These are phyloP conservation scores for Xanthia icteritia DNA, from an alignment of 2,888 invertebrate species.

Conservation along the genomic window DNA sequence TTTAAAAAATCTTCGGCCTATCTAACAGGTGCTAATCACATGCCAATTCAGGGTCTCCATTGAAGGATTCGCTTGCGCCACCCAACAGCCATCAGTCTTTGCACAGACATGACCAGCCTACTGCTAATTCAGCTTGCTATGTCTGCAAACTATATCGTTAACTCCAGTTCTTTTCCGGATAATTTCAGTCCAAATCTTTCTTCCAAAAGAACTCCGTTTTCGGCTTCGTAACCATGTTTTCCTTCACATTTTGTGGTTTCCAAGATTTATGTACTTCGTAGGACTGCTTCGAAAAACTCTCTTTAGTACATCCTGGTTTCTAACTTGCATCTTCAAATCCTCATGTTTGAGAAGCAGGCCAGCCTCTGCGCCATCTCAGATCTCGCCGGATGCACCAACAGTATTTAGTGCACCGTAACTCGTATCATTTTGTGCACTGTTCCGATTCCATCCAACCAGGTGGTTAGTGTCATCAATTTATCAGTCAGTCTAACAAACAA, in stretches of 20 bases:
- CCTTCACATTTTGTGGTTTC: too few relatives aligned
- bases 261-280: too few relatives aligned
- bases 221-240: too few relatives aligned
- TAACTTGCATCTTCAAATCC: background rate
- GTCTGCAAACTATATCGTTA: background rate
- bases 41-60: background rate
- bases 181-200: background rate
- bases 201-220: background rate
- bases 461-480: slow-evolving; percentile 52
- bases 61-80: background rate
- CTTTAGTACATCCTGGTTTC: background rate
- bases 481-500: slow-evolving; percentile 48
- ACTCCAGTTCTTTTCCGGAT: background rate
- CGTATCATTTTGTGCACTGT: slow-evolving; percentile 11
- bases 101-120: background rate
- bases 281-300: background rate
- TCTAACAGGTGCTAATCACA: background rate
- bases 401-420: slow-evolving; percentile 32
- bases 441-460: slow-evolving; percentile 23
- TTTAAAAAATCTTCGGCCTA: too few relatives aligned
- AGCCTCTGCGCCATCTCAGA: background rate
- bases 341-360: background rate
- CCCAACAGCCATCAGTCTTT: background rate
- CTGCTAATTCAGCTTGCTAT: background rate
- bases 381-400: background rate